Conservation (phyloP, 2,113 vertebrate genomes). For the Hypanus sabinus region DNA sequence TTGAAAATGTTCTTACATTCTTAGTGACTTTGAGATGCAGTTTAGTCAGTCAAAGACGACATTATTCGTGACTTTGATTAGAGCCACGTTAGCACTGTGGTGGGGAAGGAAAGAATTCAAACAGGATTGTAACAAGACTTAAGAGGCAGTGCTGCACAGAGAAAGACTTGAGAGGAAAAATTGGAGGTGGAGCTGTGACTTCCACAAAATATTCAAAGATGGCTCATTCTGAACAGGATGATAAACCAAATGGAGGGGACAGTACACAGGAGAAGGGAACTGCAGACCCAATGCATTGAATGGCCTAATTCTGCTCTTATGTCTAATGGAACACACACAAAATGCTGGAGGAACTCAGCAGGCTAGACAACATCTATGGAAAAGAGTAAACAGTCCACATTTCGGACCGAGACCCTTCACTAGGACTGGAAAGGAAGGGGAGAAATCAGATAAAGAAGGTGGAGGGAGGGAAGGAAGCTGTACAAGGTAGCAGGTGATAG, state of each 20-base stretch:
- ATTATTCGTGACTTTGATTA: neutral
- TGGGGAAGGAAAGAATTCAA: neutral
- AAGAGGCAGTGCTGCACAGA: too few relatives aligned
- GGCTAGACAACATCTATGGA: too few relatives aligned
- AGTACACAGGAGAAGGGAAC: neutral
- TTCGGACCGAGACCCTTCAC: too few relatives aligned
- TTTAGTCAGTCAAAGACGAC: neutral
- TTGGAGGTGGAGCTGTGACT: neutral
- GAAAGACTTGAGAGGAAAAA: neutral
- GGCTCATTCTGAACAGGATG: neutral
- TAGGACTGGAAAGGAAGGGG: too few relatives aligned
- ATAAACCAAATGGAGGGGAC: neutral
- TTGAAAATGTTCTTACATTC: neutral
- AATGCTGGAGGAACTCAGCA: too few relatives aligned
- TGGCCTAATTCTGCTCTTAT: too few relatives aligned
- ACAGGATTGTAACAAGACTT: neutral
- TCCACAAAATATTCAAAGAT: neutral
- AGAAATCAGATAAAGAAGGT: too few relatives aligned
- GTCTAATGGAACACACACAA: too few relatives aligned
- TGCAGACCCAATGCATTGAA: too few relatives aligned
- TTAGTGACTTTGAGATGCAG: neutral
- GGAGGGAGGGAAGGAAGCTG: too few relatives aligned
- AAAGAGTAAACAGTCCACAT: too few relatives aligned
- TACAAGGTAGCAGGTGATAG: too few relatives aligned
- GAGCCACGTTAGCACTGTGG: neutral